A percentile compares a stretch with the other conserved stretches of the same genome.
phyloP scores from a whole-genome alignment of 2,888 invertebrate species.

The Tipula lateralis region DNA sequence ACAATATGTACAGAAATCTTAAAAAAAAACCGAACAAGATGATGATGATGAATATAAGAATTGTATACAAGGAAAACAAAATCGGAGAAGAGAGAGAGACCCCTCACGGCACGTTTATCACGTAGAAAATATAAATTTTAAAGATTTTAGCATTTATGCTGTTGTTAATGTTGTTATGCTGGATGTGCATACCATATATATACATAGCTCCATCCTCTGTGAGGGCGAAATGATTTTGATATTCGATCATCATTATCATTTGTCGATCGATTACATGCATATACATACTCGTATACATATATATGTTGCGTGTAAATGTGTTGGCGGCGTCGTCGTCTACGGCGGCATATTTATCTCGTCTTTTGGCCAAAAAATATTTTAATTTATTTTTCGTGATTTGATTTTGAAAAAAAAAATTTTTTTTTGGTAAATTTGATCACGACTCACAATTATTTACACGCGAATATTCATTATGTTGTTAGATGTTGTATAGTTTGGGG shows the following conservation, averaged over 20 bases:
- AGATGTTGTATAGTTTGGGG: background rate
- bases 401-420: background rate
- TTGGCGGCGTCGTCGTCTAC: constrained; percentile 11
- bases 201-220: background rate
- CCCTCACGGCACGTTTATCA: constrained; percentile 28
- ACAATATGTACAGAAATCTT: background rate
- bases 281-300: background rate
- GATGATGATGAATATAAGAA: background rate
- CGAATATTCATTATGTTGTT: background rate
- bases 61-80: background rate
- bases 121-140: constrained; percentile 20
- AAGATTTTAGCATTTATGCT: background rate
- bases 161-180: background rate
- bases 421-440: background rate
- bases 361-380: background rate
- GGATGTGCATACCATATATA: background rate
- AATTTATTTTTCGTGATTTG: constrained; percentile 19
- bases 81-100: background rate
- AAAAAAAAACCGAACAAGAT: background rate
- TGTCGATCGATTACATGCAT: background rate
- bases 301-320: background rate
- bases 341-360: constrained; percentile 4
- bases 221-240: constrained; percentile 15
- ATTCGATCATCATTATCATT: constrained; percentile 15
- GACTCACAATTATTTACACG: background rate